Base-by-base conservation (phyloP, 2,113 vertebrate species). In the Toxotes jaculatrix region DNA sequence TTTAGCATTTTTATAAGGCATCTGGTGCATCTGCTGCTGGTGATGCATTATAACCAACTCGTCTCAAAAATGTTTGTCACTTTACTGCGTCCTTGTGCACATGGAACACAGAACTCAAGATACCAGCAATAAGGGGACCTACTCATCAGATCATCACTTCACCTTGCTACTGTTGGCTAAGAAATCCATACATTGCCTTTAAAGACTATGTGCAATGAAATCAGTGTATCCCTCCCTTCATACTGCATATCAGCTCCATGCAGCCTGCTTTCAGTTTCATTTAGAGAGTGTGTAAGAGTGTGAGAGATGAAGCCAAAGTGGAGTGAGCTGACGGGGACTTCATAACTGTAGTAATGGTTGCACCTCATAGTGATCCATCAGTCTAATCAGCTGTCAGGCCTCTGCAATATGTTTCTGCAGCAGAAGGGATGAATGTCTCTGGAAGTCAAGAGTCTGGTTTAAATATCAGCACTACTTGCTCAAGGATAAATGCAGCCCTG, bases 401-500 rank as follows among this genome's bases (percentile, higher is more conserved):
- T 66, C 82, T 71, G 74, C 73, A 77, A 6, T 63, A 53, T 69
- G 83, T 88, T 79, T 67, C 76, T 77, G 72, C 69, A 72, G 80
- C 79, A 59, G 74, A 10, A 36, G 17, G 36, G 62, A 85, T 19
- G 73, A 69, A 80, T 40, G 75, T 72, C 61, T 47, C 63, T 65
- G 79, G 53, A 79, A 87, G 81, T 84, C 74, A 81, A 87, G 77
- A 65, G 69, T 72, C 66, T 55, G 66, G 61, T 86, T 90, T 85
- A 87, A 89, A 92, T 89, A 89, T 87, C 74, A 42, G 64, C 73
- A 21, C 34, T 51, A 53, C 69, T 82, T 78, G 69, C 80, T 79
- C 32, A 61, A 62, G 78, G 78, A 88, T 90, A 90, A 91, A 93
- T 89, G 49, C 83, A 86, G 86, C 83, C 38, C 78, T 90, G 81